Percentiles rank a stretch among this genome's conserved stretches.
phyloP scores from a whole-genome alignment of 2,888 invertebrate species.

The Petrolisthes manimaculis region DNA sequence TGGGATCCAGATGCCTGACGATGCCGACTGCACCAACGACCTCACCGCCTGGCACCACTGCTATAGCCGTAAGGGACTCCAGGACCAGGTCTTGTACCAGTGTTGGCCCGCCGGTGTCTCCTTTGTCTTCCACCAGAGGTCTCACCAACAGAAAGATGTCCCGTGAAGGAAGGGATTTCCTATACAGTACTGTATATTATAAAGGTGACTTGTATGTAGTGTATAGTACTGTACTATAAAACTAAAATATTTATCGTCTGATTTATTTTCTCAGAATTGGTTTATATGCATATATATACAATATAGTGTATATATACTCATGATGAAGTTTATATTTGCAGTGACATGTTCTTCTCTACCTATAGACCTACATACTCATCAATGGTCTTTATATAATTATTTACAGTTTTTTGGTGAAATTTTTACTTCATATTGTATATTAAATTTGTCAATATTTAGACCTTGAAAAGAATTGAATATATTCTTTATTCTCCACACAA shows the following conservation, averaged over 20 bases:
- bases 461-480: too few relatives aligned
- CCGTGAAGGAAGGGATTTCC: slow-evolving; percentile 27
- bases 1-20: slow-evolving; percentile 87
- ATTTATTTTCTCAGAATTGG: too few relatives aligned
- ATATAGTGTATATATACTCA: too few relatives aligned
- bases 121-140: slow-evolving; percentile 91
- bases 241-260: background rate
- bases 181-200: background rate
- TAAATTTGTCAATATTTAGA: too few relatives aligned
- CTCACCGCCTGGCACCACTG: slow-evolving; percentile 95
- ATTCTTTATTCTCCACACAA: too few relatives aligned
- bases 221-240: too few relatives aligned
- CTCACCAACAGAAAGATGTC: slow-evolving; percentile 62
- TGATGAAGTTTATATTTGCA: background rate
- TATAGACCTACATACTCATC: too few relatives aligned
- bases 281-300: too few relatives aligned
- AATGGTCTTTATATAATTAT: too few relatives aligned
- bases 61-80: slow-evolving; percentile 85
- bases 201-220: background rate
- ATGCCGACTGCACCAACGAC: slow-evolving; percentile 94
- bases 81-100: slow-evolving; percentile 85
- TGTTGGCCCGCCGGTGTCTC: slow-evolving; percentile 90
- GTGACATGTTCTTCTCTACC: too few relatives aligned
- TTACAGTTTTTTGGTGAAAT: too few relatives aligned
- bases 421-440: too few relatives aligned